A percentile compares a stretch with the other conserved stretches of the same genome.
Evolutionary conservation across 2,113 vertebrate genomes (phyloP).

Genomic region (Myanophis thanlyinensis): DNA sequence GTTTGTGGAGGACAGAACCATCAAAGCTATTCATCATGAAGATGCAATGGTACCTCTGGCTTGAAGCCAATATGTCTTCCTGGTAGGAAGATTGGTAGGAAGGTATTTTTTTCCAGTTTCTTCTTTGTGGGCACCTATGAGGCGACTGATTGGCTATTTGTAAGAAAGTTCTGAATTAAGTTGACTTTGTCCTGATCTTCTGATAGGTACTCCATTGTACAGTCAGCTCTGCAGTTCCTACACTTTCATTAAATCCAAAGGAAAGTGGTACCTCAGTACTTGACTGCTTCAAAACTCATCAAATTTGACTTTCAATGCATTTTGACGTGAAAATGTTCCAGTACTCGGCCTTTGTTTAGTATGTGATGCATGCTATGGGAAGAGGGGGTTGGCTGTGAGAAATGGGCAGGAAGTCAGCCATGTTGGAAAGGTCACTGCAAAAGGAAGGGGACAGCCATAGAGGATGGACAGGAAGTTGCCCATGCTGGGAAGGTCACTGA

Average conservation of each 20-base stretch:
- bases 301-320: too few species aligned
- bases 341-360: too few species aligned
- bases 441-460: too few species aligned
- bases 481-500: too few species aligned
- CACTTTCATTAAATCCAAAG: not conserved
- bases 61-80: not conserved
- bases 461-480: too few species aligned
- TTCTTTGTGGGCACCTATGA: not conserved
- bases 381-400: too few species aligned
- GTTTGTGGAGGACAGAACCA: not conserved
- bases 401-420: too few species aligned
- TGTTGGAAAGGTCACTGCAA: too few species aligned
- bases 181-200: not conserved
- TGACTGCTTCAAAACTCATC: too few species aligned
- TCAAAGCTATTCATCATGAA: not conserved
- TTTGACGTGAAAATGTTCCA: too few species aligned
- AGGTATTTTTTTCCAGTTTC: not conserved
- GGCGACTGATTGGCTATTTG: not conserved
- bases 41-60: not conserved
- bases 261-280: not conserved
- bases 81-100: not conserved
- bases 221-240: not conserved
- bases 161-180: not conserved
- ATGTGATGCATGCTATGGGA: too few species aligned
- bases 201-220: not conserved